Evolutionary conservation across 2,113 vertebrate species (phyloP).

Genomic region (Paratilapia polleni): DNA sequence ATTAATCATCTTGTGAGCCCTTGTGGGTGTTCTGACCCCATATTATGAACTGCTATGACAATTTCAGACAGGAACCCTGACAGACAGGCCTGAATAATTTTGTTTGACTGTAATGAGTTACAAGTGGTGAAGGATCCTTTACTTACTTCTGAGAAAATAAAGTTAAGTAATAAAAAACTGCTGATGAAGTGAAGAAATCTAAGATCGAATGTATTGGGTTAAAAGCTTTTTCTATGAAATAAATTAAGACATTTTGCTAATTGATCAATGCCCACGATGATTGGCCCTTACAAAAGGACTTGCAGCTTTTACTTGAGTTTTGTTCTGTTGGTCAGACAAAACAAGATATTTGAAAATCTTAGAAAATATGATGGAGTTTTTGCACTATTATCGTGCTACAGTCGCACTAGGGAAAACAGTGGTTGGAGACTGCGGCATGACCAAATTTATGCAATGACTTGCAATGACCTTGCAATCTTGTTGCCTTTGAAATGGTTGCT

Average conservation of each 20-base stretch:
- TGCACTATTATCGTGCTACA: not conserved
- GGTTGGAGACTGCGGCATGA: not conserved
- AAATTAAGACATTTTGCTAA: not conserved
- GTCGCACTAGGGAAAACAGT: not conserved
- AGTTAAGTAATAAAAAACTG: not conserved
- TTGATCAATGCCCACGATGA: not conserved
- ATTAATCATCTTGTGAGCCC: not conserved
- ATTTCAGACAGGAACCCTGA: constrained; percentile 5
- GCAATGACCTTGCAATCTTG: not conserved
- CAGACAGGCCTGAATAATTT: not conserved
- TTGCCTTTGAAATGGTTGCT: not conserved
- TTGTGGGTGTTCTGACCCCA: constrained; percentile 13
- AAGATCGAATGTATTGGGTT: not conserved
- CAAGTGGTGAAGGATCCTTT: not conserved
- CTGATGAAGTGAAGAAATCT: not conserved
- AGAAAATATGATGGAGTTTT: not conserved
- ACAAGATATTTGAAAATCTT: not conserved
- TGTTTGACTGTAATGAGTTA: not conserved
- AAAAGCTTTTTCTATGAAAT: not conserved
- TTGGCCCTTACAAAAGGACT: not conserved
- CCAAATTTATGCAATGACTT: not conserved
- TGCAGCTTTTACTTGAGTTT: not conserved
- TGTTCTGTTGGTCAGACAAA: not conserved
- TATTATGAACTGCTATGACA: not conserved
- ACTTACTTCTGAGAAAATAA: not conserved